These are phyloP conservation scores for Mus minutoides DNA, from an alignment of 2,797 vertebrate species.

Conservation along the genomic window DNA sequence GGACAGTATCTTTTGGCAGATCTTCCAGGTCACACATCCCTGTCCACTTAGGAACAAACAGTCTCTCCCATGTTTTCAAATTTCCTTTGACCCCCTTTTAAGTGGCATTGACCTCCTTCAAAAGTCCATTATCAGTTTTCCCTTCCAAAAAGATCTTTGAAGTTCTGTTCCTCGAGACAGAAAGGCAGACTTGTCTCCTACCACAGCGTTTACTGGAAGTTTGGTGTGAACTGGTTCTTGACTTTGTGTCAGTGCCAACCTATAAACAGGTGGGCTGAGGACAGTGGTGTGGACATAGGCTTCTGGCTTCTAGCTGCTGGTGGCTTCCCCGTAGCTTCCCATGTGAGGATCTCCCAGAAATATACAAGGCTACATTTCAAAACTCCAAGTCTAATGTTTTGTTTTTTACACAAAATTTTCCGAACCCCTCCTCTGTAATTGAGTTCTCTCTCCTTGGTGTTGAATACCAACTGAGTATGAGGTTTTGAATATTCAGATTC, in stretches of 20 bases:
- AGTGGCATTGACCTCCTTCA: slow-evolving; percentile 22
- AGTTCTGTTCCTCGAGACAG: background rate
- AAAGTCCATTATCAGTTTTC: background rate
- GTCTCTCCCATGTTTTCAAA: background rate
- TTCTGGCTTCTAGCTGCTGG: background rate
- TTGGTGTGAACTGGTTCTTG: background rate
- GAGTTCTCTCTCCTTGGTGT: background rate
- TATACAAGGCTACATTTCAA: background rate
- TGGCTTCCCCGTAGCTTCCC: background rate
- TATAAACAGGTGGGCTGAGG: background rate
- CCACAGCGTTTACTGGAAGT: background rate
- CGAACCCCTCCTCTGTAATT: rapidly evolving
- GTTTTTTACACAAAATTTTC: background rate
- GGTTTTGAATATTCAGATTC: background rate
- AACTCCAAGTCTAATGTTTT: background rate
- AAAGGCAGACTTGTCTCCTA: background rate
- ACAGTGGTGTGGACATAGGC: rapidly evolving
- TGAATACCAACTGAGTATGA: background rate
- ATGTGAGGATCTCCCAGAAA: background rate
- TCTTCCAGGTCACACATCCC: background rate
- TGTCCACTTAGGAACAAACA: background rate
- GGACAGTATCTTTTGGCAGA: no score
- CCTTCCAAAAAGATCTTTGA: slow-evolving; percentile 45
- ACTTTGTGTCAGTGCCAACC: background rate
- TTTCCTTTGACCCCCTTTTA: slow-evolving; percentile 49